Evolutionary conservation across 2,888 invertebrate genomes (phyloP), one percentile per base, ranked within the genome.

Genomic region (Pristionchus fissidentatus): DNA sequence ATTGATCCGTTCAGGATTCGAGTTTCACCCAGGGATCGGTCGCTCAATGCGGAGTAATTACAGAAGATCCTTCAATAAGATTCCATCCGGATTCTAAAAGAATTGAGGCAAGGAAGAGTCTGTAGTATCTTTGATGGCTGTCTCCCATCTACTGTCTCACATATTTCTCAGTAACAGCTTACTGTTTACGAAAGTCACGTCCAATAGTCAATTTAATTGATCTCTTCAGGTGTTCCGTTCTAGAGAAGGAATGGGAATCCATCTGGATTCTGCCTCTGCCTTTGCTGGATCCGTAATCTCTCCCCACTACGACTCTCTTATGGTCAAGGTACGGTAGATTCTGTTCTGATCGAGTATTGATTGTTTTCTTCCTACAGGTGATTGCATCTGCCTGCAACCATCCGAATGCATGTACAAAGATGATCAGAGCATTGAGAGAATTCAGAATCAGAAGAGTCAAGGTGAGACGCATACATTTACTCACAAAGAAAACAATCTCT

Each of bases 221-320:
- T n/a, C n/a, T 62, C 22, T 35, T 60, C 87, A 94, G 94, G 94
- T 94, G 19, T 95, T 94, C 92, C 95, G 98, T 85, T 97, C 97
- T 84, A 99, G 98, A 80, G 98, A 99, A 93, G 99, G 99, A 90
- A 98, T 99, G 97, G 99, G 99, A 38, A 99, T 99, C 88, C 96
- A 99, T 91, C 94, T 99, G 86, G 99, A 99, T 93, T 96, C 97
- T 0, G 98, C 98, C 0, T 96, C 97, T 0, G 97, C 97, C 0
- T 99, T 96, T 93, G 96, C 98, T 38, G 99, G 99, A 19, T 90
- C 91, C 35, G 96, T 97, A 85, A 97, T 99, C 87, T 97, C 98
- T 0, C 99, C 99, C 0, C 97, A 97, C 93, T 99, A 99, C 93
- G 99, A 99, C 93, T 98, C 98, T 0, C 94, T 99, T 81, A 95